phyloP scores from a whole-genome alignment of 2,113 vertebrate genomes.

The Silurus meridionalis region DNA sequence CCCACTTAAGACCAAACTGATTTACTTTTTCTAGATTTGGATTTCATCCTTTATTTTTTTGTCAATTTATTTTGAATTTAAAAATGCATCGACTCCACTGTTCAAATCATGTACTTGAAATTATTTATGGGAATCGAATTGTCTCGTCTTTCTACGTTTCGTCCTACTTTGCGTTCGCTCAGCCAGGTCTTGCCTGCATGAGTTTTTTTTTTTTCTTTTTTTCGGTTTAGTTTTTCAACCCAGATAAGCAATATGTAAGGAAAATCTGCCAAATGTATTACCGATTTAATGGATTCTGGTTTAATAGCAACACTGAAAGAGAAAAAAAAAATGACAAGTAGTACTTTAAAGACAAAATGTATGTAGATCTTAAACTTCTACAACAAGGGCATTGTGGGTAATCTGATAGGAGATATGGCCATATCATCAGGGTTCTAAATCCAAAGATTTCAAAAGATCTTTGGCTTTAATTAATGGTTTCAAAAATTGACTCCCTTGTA shows the following conservation, averaged over 20 bases:
- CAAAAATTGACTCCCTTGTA: not conserved
- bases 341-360: slow-evolving; percentile 2
- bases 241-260: slow-evolving; percentile 46
- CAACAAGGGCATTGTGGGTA: slow-evolving; percentile 23
- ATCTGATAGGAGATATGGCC: slow-evolving; percentile 19
- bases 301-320: slow-evolving; percentile 14
- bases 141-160: not conserved
- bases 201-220: not conserved
- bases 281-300: not conserved
- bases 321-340: slow-evolving; percentile 16
- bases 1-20: not conserved
- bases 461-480: not conserved
- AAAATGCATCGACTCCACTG: not conserved
- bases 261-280: slow-evolving; percentile 43
- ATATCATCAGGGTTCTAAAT: slow-evolving; percentile 31
- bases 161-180: slow-evolving; percentile 2
- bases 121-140: not conserved
- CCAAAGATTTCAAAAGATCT: not conserved
- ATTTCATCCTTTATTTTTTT: not conserved
- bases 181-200: slow-evolving; percentile 44
- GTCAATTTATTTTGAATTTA: not conserved
- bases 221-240: slow-evolving; percentile 14
- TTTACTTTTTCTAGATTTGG: not conserved
- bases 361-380: not conserved
- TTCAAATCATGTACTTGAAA: not conserved